Percentiles rank a stretch among this genome's conserved stretches.
Conservation (phyloP, 2,888 invertebrate genomes). For the Brachyptera putata region DNA sequence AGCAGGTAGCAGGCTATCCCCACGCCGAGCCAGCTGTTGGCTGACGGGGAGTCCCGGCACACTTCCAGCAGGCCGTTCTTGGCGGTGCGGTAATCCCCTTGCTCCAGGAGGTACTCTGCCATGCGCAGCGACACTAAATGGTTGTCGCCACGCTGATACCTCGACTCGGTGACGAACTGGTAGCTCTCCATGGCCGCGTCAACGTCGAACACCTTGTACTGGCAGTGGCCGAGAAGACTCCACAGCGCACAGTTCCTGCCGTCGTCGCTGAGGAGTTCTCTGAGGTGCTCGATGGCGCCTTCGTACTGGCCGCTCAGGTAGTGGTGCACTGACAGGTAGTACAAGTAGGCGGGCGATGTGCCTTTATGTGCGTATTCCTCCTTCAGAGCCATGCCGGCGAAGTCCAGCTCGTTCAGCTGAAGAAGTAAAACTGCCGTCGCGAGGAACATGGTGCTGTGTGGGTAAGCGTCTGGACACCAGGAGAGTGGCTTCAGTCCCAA, state of each 20-base stretch:
- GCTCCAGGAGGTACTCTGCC: neutral
- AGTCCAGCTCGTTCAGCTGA: conserved; percentile 41
- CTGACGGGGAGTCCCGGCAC: conserved; percentile 42
- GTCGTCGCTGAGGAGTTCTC: conserved; percentile 39
- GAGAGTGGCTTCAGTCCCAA: conserved; percentile 34
- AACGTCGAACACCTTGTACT: conserved; percentile 36
- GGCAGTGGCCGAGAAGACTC: conserved; percentile 41
- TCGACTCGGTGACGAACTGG: conserved; percentile 39
- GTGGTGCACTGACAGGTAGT: conserved; percentile 41
- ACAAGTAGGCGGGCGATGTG: conserved; percentile 36
- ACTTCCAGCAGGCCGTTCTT: conserved; percentile 38
- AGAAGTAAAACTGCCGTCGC: conserved; percentile 40
- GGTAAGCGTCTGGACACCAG: conserved; percentile 40
- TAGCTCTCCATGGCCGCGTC: conserved; percentile 40
- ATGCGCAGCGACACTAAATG: neutral
- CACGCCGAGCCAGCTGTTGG: conserved; percentile 42
- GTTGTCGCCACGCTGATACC: conserved; percentile 36
- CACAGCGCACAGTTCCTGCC: conserved; percentile 42
- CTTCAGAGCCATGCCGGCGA: conserved; percentile 41
- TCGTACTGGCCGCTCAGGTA: conserved; percentile 40
- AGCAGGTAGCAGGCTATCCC: conserved; percentile 40
- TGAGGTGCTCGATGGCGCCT: conserved; percentile 41
- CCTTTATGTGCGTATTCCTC: conserved; percentile 37
- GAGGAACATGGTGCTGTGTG: conserved; percentile 39
- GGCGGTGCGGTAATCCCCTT: neutral